Conservation (phyloP, 2,797 vertebrate species). For the Acipenser oxyrinchus region DNA sequence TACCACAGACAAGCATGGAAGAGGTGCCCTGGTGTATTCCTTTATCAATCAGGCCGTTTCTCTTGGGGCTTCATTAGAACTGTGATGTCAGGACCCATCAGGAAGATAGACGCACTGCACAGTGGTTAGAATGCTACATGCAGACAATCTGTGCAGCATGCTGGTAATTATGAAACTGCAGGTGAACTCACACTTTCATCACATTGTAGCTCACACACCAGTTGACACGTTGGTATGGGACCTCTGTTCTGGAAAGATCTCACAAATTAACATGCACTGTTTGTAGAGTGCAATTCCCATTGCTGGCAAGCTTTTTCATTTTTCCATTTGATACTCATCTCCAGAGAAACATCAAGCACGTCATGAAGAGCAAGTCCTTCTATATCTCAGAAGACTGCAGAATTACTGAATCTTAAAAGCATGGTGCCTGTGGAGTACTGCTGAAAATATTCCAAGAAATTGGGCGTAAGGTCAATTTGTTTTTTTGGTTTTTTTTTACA, state of each 20-base stretch:
- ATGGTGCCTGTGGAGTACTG: no score
- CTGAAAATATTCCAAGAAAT: no score
- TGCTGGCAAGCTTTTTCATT: no score
- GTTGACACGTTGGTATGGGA: no score
- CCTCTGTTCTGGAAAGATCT: not conserved
- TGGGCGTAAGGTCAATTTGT: no score
- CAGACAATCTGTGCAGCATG: not conserved
- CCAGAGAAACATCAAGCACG: no score
- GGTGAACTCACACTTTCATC: not conserved
- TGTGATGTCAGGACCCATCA: not conserved
- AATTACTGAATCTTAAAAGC: no score
- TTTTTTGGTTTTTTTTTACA: no score
- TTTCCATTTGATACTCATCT: no score
- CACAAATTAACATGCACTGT: not conserved
- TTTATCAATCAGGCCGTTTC: not conserved
- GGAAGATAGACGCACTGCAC: not conserved
- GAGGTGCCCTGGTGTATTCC: not conserved
- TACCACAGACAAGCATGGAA: not conserved
- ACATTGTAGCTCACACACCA: not conserved
- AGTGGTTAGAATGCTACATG: not conserved
- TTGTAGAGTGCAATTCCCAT: not conserved
- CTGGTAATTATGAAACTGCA: not conserved
- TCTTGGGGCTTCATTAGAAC: conserved; percentile 19
- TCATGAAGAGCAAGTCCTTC: no score
- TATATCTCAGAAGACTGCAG: no score